A percentile compares a stretch with the other conserved stretches of the same genome.
phyloP scores from a whole-genome alignment of 2,797 vertebrate genomes.

The Triplophysa bombifrons region DNA sequence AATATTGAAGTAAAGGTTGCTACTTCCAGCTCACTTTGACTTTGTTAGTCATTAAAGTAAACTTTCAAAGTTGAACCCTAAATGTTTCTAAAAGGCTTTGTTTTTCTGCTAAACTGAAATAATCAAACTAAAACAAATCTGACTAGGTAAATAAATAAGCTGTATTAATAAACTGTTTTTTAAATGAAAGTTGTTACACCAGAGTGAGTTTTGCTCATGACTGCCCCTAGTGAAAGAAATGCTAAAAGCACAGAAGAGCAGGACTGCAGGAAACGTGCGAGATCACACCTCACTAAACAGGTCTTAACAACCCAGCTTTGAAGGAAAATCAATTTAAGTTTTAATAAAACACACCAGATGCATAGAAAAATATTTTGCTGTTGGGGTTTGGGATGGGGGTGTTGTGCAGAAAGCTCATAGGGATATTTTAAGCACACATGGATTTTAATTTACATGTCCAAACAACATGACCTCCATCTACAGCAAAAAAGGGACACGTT shows the following conservation, averaged over 20 bases:
- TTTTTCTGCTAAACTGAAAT: neutral
- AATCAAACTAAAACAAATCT: neutral
- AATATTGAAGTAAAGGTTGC: no score
- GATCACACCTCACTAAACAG: conserved; percentile 16
- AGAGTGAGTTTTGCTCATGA: conserved; percentile 8
- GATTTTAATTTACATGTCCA: conserved; percentile 15
- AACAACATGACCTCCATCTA: conserved; percentile 36
- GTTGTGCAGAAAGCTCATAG: neutral
- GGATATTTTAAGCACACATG: neutral
- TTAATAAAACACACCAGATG: conserved; percentile 12
- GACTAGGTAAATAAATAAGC: neutral
- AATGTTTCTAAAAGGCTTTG: neutral
- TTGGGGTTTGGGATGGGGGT: neutral
- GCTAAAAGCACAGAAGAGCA: neutral
- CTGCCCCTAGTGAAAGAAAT: conserved; percentile 29
- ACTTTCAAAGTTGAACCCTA: neutral
- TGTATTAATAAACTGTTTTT: no score
- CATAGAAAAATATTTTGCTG: conserved; percentile 38
- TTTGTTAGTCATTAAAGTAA: no score
- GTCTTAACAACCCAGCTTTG: conserved; percentile 28
- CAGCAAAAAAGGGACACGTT: conserved; percentile 9
- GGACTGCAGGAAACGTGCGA: conserved; percentile 15
- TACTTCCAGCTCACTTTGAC: no score
- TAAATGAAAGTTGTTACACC: no score
- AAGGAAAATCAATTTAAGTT: conserved; percentile 33